A percentile compares a stretch with the other conserved stretches of the same genome.
Conservation (phyloP, 2,888 invertebrate species). For the Agonopterix subpropinquella region DNA sequence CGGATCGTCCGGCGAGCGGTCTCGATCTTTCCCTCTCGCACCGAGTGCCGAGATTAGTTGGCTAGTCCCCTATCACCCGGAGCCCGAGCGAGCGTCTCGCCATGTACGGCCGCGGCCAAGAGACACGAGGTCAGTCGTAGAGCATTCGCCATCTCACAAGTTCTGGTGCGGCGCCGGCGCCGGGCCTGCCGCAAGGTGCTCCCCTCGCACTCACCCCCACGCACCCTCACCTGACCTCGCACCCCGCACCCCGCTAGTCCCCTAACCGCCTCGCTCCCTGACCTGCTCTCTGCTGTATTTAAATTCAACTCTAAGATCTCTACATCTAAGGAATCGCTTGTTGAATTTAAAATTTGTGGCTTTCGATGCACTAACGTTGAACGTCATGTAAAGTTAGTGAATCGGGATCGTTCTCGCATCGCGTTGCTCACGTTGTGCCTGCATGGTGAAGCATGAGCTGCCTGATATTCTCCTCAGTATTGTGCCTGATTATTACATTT, state of each 20-base stretch:
- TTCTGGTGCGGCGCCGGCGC: slow-evolving; percentile 59
- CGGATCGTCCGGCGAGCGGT: slow-evolving; percentile 69
- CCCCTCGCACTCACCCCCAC: slow-evolving; percentile 15
- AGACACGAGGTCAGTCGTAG: slow-evolving; percentile 70
- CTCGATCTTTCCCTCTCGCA: slow-evolving; percentile 55
- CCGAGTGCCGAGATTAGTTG: slow-evolving; percentile 48
- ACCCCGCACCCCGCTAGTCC: slow-evolving; percentile 17
- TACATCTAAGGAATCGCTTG: background rate
- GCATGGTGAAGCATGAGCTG: slow-evolving; percentile 16
- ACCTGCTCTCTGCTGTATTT: slow-evolving; percentile 15
- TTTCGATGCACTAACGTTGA: background rate
- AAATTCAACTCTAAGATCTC: slow-evolving; percentile 1
- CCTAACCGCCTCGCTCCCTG: slow-evolving; percentile 18
- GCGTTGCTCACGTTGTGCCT: slow-evolving; percentile 24
- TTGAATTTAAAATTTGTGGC: slow-evolving; percentile 2
- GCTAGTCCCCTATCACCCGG: slow-evolving; percentile 40
- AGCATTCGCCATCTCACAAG: slow-evolving; percentile 76
- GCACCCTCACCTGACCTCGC: slow-evolving; percentile 15
- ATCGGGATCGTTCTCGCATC: slow-evolving; percentile 24
- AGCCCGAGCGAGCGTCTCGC: slow-evolving; percentile 54
- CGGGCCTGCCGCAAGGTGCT: slow-evolving; percentile 13
- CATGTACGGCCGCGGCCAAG: slow-evolving; percentile 43
- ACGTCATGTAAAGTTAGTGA: slow-evolving; percentile 19
- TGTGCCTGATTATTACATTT: no score
- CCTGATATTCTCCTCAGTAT: slow-evolving; percentile 5